A percentile compares a stretch with the other conserved stretches of the same genome.
Evolutionary conservation across 2,888 invertebrate species (phyloP).

Genomic region (Mythimna vitellina): DNA sequence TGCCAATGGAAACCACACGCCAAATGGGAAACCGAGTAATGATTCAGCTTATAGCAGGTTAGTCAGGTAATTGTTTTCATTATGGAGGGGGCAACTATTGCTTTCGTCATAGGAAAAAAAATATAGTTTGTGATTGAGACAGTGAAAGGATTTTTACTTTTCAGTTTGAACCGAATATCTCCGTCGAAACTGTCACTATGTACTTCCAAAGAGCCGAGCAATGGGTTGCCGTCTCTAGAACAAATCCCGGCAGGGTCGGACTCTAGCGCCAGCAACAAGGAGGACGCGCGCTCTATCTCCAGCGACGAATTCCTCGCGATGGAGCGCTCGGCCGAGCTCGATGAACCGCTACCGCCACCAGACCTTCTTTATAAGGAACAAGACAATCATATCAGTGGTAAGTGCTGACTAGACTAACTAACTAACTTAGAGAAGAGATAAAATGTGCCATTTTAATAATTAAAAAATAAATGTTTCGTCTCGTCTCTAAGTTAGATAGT

Average conservation of each 20-base stretch:
- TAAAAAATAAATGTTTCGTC: too few relatives aligned
- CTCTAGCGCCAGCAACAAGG: constrained; percentile 82
- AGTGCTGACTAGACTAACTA: too few relatives aligned
- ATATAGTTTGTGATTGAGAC: neutral
- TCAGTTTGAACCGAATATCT: constrained; percentile 86
- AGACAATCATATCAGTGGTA: constrained; percentile 75
- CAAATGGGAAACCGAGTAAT: constrained; percentile 83
- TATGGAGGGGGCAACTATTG: constrained; percentile 4
- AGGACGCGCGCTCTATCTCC: constrained; percentile 82
- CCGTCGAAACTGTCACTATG: constrained; percentile 87
- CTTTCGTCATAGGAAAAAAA: neutral
- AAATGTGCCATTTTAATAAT: too few relatives aligned
- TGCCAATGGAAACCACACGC: constrained; percentile 83
- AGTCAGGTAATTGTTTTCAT: constrained; percentile 84
- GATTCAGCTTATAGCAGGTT: constrained; percentile 97
- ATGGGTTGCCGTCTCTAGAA: constrained; percentile 77
- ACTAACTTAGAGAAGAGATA: too few relatives aligned
- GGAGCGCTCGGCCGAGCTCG: constrained; percentile 86
- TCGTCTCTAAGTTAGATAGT: too few relatives aligned
- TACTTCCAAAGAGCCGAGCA: constrained; percentile 79
- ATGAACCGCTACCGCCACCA: constrained; percentile 74
- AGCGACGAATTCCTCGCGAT: constrained; percentile 88
- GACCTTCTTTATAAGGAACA: constrained; percentile 76
- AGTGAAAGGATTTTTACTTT: constrained; percentile 44
- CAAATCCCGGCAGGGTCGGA: constrained; percentile 81